Evolutionary conservation across 2,888 invertebrate genomes (phyloP), one percentile per base, ranked within the genome.

Genomic region (Luperina testacea): DNA sequence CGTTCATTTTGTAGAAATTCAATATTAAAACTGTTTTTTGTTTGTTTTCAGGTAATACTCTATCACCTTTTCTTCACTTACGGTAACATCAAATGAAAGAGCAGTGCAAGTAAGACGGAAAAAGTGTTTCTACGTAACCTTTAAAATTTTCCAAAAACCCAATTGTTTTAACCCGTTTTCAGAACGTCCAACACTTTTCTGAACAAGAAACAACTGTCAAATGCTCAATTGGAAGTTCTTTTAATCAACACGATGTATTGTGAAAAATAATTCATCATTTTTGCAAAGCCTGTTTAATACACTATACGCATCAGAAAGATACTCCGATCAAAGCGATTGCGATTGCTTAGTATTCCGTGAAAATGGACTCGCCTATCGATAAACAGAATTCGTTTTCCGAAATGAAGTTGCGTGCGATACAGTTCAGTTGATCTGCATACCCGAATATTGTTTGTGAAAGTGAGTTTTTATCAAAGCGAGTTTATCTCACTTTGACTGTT

Each of bases 351-450:
- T 64, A 74, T 82, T 84, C 75, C n/a, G 64, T 71, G 68, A 78
- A 88, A 88, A 82, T 82, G 67, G 68, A 67, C 67, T 71, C 71
- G 65, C 24, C 71, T 65, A 75, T 78, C 63, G 72, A 75, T 72
- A 72, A 83, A 83, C 74, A 64, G 78, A 78, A 86, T 83, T 75
- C 83, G 70, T 73, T 77, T 77, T 51, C 11, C 20, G 48, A 82
- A 80, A 85, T 83, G 53, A 69, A 77, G 42, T 78, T 70, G n/a
- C 64, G 77, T 70, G n/a, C 64, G 77, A 67, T 72, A 70, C 63
- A 59, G 51, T 67, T 80, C 38, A 59, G 27, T 83, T 69, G 42
- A 83, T 80, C 72, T 72, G 84, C 61, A 69, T 76, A 45, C 48
- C 27, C 53, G 24, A 64, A 51, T 78, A 74, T 77, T 82, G 38